Conservation (phyloP, 2,888 invertebrate species). For the Eremobia ochroleuca region DNA sequence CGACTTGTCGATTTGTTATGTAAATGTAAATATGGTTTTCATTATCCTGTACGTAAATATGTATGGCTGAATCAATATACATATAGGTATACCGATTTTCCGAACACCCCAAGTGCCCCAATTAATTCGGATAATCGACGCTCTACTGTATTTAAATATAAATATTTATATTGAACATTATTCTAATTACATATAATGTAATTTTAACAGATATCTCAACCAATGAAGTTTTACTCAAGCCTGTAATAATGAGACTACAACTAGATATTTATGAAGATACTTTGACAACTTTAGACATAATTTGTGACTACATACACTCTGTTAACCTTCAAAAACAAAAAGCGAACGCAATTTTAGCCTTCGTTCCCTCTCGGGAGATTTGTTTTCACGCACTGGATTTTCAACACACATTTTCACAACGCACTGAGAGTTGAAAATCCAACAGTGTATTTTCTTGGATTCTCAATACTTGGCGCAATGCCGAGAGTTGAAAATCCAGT, state of each 20-base stretch:
- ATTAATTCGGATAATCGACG: too few species aligned
- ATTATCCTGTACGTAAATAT: too few species aligned
- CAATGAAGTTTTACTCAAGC: not conserved
- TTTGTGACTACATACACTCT: not conserved
- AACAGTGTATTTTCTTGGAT: not conserved
- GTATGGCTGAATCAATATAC: too few species aligned
- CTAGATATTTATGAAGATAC: slow-evolving; percentile 21
- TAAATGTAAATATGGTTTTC: too few species aligned
- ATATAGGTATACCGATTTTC: too few species aligned
- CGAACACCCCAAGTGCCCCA: too few species aligned
- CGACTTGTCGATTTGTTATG: too few species aligned
- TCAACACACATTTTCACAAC: too few species aligned
- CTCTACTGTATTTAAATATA: not conserved
- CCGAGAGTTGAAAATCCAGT: not conserved
- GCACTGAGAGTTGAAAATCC: not conserved
- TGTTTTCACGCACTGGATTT: not conserved
- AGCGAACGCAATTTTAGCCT: not conserved
- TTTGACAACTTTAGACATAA: slow-evolving; percentile 9
- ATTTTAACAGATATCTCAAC: slow-evolving; percentile 1
- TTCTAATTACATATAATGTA: not conserved
- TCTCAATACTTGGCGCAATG: not conserved
- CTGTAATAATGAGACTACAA: not conserved
- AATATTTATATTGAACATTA: not conserved
- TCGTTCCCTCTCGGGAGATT: not conserved
- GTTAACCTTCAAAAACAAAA: not conserved